Conservation (phyloP, 2,888 invertebrate species). For the Calameuta filiformis region DNA sequence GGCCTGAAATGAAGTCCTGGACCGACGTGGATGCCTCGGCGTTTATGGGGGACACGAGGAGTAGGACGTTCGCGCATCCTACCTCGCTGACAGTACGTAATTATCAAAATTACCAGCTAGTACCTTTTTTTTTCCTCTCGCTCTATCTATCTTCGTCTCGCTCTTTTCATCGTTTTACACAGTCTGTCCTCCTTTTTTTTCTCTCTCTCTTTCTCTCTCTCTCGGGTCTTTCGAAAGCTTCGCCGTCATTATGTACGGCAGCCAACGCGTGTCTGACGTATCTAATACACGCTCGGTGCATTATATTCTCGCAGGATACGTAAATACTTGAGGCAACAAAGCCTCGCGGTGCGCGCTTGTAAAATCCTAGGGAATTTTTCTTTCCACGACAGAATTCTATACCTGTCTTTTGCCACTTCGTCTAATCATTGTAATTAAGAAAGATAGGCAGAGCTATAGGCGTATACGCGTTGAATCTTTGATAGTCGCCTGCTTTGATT, state of each 20-base stretch:
- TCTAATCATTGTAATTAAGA: neutral
- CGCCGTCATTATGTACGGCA: neutral
- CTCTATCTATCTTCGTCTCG: too few species aligned
- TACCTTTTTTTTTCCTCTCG: neutral
- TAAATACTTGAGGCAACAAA: neutral
- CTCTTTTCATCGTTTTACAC: too few species aligned
- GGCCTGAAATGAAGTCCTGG: slow-evolving; percentile 13
- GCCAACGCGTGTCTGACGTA: neutral
- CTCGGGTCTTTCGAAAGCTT: neutral
- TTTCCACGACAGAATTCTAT: neutral
- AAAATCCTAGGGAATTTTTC: neutral
- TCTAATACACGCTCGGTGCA: neutral
- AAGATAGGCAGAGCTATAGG: neutral
- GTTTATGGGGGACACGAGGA: neutral
- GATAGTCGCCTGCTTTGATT: neutral
- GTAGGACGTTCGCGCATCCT: neutral
- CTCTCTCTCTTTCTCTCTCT: too few species aligned
- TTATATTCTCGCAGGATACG: neutral
- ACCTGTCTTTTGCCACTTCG: neutral
- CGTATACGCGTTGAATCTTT: neutral
- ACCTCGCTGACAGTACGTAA: neutral
- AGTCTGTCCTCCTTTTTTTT: too few species aligned
- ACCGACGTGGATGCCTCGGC: neutral
- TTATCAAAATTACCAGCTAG: neutral
- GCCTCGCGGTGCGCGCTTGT: neutral